Evolutionary conservation across 2,888 invertebrate species (phyloP).

Genomic region (Leptarthrus brevirostris): DNA sequence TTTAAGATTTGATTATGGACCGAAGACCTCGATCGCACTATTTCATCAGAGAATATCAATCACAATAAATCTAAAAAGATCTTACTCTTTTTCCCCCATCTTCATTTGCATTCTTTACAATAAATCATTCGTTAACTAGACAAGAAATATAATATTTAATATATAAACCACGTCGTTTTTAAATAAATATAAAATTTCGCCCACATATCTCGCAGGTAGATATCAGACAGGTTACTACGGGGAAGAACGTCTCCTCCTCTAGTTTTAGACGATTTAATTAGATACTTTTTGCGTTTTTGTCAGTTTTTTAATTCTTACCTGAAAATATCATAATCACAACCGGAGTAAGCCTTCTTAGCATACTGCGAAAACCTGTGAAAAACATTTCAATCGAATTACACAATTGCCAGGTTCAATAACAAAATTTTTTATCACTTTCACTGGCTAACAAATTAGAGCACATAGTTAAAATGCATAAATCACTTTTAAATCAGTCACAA

Average conservation of each 20-base stretch:
- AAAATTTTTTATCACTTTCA: background rate
- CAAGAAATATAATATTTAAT: conserved; percentile 8
- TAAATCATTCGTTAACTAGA: conserved; percentile 8
- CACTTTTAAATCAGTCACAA: background rate
- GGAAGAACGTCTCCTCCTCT: conserved; percentile 11
- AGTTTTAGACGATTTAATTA: no score
- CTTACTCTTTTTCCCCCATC: background rate
- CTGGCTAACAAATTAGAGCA: conserved; percentile 5
- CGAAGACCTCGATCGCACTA: no score
- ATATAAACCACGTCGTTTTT: conserved; percentile 22
- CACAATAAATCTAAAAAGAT: background rate
- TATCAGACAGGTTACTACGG: conserved; percentile 17
- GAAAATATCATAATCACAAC: background rate
- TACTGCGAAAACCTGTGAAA: background rate
- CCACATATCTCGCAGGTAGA: background rate
- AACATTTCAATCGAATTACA: background rate
- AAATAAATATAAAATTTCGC: conserved; percentile 23
- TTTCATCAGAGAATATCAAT: no score
- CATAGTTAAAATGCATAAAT: background rate
- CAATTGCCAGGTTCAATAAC: no score
- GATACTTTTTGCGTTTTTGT: no score
- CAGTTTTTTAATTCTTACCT: conserved; percentile 19
- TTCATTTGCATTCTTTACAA: background rate
- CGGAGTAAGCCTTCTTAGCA: background rate
- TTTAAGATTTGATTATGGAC: no score